These are phyloP conservation scores for Phoxinus phoxinus DNA, from an alignment of 2,113 vertebrate genomes.

Conservation along the genomic window DNA sequence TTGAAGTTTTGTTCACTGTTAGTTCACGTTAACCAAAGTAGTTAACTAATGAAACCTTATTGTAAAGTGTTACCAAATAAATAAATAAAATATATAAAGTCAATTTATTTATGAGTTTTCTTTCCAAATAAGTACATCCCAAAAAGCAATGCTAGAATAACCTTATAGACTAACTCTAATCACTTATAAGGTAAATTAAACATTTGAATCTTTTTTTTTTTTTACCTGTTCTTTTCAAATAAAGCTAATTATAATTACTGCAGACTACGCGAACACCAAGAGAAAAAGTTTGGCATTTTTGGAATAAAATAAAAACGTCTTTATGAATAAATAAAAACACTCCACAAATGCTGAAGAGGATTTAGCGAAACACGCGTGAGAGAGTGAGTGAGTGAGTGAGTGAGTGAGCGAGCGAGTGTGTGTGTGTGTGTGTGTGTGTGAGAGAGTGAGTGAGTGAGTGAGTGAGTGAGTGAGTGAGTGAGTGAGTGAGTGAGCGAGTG, in stretches of 20 bases:
- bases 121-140: neutral
- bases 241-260: neutral
- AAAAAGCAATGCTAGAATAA: neutral
- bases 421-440: no score
- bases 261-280: neutral
- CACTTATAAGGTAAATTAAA: no score
- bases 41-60: no score
- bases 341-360: neutral
- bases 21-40: no score
- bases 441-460: neutral
- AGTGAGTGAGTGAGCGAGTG: neutral
- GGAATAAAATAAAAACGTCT: neutral
- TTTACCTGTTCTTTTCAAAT: neutral
- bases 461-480: neutral
- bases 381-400: neutral
- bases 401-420: neutral
- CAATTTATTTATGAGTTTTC: no score
- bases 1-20: no score
- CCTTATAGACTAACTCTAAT: no score
- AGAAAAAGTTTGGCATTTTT: neutral
- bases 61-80: no score
- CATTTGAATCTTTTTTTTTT: no score
- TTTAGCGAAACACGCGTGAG: neutral
- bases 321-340: neutral
- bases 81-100: no score